phyloP scores from a whole-genome alignment of 1,140 invertebrate genomes.

The Neodiprion fabricii region DNA sequence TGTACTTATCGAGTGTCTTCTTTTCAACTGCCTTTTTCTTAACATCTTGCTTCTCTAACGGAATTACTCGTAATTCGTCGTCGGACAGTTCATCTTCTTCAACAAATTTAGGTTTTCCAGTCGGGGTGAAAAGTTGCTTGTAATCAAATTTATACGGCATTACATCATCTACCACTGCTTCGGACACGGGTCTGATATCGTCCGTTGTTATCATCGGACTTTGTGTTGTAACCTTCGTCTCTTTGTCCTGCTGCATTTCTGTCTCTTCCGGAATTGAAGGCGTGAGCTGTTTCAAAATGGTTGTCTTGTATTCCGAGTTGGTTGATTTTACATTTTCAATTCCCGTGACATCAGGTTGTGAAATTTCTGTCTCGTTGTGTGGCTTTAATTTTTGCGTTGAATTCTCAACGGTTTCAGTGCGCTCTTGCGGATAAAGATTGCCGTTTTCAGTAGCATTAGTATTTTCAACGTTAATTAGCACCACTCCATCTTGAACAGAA shows the following conservation, averaged over 20 bases:
- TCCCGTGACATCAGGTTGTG: not conserved
- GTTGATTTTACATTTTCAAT: too few relatives aligned
- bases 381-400: not conserved
- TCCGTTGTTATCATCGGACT: constrained; percentile 28
- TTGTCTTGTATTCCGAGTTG: too few relatives aligned
- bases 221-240: not conserved
- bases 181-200: constrained; percentile 53
- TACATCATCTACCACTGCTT: constrained; percentile 48
- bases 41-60: constrained; percentile 40
- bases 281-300: too few relatives aligned
- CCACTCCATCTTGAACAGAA: too few relatives aligned
- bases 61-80: constrained; percentile 50
- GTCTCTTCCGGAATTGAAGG: too few relatives aligned
- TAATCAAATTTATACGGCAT: constrained; percentile 43
- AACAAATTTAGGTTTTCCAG: constrained; percentile 25
- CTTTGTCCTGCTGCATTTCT: too few relatives aligned
- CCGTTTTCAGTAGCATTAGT: constrained; percentile 17
- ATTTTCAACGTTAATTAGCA: not conserved
- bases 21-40: constrained; percentile 34
- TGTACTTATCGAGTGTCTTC: constrained; percentile 33
- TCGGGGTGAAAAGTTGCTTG: constrained; percentile 37
- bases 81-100: constrained; percentile 37
- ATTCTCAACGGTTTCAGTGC: not conserved
- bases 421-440: not conserved
- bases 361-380: not conserved